A percentile compares a stretch with the other conserved stretches of the same genome.
These are phyloP conservation scores for Capitulum mitella DNA, from an alignment of 2,888 invertebrate genomes.

Conservation along the genomic window DNA sequence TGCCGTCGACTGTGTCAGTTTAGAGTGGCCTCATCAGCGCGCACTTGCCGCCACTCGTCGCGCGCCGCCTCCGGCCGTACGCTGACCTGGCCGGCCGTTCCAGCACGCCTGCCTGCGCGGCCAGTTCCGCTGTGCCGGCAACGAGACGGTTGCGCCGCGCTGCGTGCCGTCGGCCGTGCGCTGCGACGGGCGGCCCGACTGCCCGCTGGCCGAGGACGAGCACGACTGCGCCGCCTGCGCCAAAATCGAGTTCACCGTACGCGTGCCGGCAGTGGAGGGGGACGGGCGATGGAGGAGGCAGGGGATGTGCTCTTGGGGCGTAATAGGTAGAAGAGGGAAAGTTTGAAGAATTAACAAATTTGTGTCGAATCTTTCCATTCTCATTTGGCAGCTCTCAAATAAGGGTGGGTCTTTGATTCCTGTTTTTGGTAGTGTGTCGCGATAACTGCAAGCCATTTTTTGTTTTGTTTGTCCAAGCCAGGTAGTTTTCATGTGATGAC, in stretches of 20 bases:
- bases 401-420: too few species aligned
- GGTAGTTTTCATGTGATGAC: too few species aligned
- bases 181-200: conserved; percentile 62
- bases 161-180: conserved; percentile 57
- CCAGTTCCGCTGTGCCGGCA: conserved; percentile 61
- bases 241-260: conserved; percentile 58
- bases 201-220: conserved; percentile 64
- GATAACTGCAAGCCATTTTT: too few species aligned
- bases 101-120: conserved; percentile 62
- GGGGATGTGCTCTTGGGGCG: too few species aligned
- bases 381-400: too few species aligned
- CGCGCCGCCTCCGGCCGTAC: background rate
- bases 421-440: too few species aligned
- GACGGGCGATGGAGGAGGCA: background rate
- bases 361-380: too few species aligned
- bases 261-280: conserved; percentile 41
- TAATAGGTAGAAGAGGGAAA: too few species aligned
- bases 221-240: conserved; percentile 50
- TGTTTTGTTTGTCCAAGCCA: too few species aligned
- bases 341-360: too few species aligned
- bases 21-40: too few species aligned
- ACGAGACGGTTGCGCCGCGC: conserved; percentile 53
- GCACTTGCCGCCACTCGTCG: background rate
- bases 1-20: too few species aligned
- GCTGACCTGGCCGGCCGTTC: background rate